These are phyloP conservation scores for Cotesia chilonis DNA, from an alignment of 1,140 invertebrate genomes.

Conservation along the genomic window DNA sequence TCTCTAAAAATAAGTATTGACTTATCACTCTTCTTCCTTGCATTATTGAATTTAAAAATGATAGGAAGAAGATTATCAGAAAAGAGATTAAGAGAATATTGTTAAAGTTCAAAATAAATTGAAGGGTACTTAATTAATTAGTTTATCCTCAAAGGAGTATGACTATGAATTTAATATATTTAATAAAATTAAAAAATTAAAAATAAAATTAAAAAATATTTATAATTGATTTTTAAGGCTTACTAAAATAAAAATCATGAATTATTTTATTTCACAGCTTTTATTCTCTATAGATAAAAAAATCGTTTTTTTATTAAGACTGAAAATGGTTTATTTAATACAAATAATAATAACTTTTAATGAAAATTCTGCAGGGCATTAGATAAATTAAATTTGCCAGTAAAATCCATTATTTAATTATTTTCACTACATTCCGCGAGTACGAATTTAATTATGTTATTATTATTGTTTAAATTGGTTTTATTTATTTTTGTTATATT, in stretches of 20 bases:
- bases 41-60: conserved; percentile 9
- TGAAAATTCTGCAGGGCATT: conserved; percentile 36
- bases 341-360: conserved; percentile 15
- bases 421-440: conserved; percentile 24
- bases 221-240: conserved; percentile 20
- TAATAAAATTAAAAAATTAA: background rate
- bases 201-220: conserved; percentile 4
- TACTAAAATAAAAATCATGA: background rate
- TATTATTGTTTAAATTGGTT: conserved; percentile 37
- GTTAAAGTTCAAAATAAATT: conserved; percentile 45
- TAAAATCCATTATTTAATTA: conserved; percentile 17
- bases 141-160: conserved; percentile 23
- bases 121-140: conserved; percentile 32
- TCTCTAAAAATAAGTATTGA: conserved; percentile 24
- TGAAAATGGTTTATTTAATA: conserved; percentile 44
- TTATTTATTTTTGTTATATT: conserved; percentile 40
- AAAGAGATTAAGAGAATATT: conserved; percentile 35
- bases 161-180: background rate
- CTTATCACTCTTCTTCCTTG: conserved; percentile 22
- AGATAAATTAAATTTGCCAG: conserved; percentile 31
- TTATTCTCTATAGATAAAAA: conserved; percentile 2
- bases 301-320: conserved; percentile 52
- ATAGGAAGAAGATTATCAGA: background rate
- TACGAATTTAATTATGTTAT: conserved; percentile 7
- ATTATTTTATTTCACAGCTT: conserved; percentile 9